Conservation (phyloP, 2,797 vertebrate genomes). For the Karalla daura region DNA sequence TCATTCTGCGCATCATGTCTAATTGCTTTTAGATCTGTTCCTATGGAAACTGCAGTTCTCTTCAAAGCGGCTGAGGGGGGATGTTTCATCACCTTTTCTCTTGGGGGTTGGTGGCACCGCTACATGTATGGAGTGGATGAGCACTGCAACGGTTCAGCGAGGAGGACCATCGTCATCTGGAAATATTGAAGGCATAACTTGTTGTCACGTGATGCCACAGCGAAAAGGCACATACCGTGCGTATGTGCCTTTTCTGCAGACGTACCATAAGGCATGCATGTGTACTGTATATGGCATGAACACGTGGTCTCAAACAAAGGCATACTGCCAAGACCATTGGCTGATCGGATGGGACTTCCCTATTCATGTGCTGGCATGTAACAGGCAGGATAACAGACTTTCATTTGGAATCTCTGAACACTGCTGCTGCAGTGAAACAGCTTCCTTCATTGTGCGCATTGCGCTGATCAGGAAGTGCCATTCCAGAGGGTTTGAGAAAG, state of each 20-base stretch:
- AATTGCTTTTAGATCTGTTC: slow-evolving; percentile 83
- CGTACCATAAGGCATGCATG: background rate
- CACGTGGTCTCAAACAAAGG: background rate
- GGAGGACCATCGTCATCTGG: slow-evolving; percentile 21
- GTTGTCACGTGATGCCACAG: slow-evolving; percentile 32
- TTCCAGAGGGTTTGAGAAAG: slow-evolving; percentile 20
- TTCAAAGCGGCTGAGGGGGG: slow-evolving; percentile 71
- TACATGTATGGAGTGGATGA: slow-evolving; percentile 60
- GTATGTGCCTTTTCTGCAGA: slow-evolving; percentile 16
- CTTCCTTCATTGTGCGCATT: slow-evolving; percentile 13
- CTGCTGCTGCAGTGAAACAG: slow-evolving; percentile 10
- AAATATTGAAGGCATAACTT: slow-evolving; percentile 41
- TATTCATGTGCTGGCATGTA: slow-evolving; percentile 8
- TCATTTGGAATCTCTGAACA: slow-evolving; percentile 29
- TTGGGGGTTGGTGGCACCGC: slow-evolving; percentile 57
- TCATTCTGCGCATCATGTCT: slow-evolving; percentile 63
- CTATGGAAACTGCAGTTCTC: slow-evolving; percentile 83
- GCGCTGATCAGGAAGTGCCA: slow-evolving; percentile 28
- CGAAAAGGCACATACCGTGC: slow-evolving; percentile 3
- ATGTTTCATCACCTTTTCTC: slow-evolving; percentile 68
- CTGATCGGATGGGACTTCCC: slow-evolving; percentile 1
- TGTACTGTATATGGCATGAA: background rate
- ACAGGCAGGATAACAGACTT: background rate
- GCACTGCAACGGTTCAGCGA: slow-evolving; percentile 51
- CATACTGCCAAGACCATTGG: background rate